Evolutionary conservation across 2,113 vertebrate species (phyloP).

Genomic region (Uria aalge): DNA sequence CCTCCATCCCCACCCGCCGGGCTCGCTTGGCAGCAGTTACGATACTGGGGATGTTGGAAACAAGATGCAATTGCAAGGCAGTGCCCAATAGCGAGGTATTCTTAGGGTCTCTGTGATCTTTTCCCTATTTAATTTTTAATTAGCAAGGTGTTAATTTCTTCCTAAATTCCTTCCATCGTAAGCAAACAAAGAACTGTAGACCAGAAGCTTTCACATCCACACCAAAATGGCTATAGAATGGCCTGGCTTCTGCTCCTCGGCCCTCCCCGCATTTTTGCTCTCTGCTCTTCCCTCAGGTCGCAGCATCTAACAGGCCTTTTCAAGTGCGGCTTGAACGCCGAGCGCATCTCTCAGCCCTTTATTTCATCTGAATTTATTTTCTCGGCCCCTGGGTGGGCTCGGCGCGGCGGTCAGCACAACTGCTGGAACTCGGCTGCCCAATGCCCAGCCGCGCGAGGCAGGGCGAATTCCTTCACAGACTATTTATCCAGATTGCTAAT

Average conservation of each 20-base stretch:
- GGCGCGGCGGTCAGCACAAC: slow-evolving; percentile 24
- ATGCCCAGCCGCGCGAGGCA: slow-evolving; percentile 22
- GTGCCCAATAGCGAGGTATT: rapidly evolving
- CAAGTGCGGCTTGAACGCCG: background rate
- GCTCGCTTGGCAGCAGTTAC: background rate
- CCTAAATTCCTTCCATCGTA: rapidly evolving
- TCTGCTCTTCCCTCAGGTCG: background rate
- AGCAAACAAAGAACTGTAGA: background rate
- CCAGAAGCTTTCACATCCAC: background rate
- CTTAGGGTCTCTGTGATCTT: background rate
- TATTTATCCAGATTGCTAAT: slow-evolving; percentile 68
- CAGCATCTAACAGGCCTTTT: background rate
- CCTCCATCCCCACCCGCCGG: rapidly evolving
- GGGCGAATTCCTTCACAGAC: slow-evolving; percentile 61
- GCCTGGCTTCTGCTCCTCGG: background rate
- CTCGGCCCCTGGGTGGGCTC: background rate
- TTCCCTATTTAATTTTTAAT: background rate
- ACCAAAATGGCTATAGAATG: rapidly evolving
- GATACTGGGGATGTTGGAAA: background rate
- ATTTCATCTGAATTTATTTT: background rate
- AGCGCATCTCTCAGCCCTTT: background rate
- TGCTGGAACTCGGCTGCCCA: slow-evolving; percentile 38
- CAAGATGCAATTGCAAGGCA: background rate
- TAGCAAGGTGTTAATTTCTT: rapidly evolving
- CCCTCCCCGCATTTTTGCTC: rapidly evolving